A percentile compares a stretch with the other conserved stretches of the same genome.
Conservation (phyloP, 2,113 vertebrate species). For the Protomyctophum bolini region DNA sequence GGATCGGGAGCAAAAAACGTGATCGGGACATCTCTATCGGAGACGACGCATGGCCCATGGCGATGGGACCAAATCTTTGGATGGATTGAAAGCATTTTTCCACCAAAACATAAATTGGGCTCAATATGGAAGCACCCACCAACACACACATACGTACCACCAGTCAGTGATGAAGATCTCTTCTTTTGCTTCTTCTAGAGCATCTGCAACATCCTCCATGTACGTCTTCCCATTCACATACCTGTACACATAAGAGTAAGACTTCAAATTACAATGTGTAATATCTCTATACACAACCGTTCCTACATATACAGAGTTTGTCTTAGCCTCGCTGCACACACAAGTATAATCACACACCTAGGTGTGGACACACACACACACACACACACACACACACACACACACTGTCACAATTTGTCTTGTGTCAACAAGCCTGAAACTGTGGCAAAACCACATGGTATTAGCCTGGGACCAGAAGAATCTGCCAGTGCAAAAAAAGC, state of each 20-base stretch:
- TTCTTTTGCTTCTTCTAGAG: constrained; percentile 93
- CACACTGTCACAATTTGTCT: constrained; percentile 2
- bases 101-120: no score
- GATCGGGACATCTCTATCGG: no score
- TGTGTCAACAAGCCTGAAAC: not conserved
- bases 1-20: no score
- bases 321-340: constrained; percentile 20
- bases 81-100: no score
- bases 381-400: not conserved
- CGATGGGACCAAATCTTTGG: no score
- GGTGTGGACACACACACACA: constrained; percentile 20
- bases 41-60: no score
- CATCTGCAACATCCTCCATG: constrained; percentile 94
- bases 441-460: not conserved
- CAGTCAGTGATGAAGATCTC: constrained; percentile 99
- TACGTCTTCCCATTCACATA: constrained; percentile 96
- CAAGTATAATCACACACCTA: not conserved
- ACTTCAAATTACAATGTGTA: not conserved
- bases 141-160: constrained; percentile 85
- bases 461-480: no score
- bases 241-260: constrained; percentile 74
- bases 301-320: no score
- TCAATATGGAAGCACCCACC: not conserved
- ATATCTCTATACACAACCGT: constrained; percentile 79
- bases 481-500: no score